A percentile compares a stretch with the other conserved stretches of the same genome.
These are phyloP conservation scores for Heliconius erato DNA, from an alignment of 2,888 invertebrate genomes.

Conservation along the genomic window DNA sequence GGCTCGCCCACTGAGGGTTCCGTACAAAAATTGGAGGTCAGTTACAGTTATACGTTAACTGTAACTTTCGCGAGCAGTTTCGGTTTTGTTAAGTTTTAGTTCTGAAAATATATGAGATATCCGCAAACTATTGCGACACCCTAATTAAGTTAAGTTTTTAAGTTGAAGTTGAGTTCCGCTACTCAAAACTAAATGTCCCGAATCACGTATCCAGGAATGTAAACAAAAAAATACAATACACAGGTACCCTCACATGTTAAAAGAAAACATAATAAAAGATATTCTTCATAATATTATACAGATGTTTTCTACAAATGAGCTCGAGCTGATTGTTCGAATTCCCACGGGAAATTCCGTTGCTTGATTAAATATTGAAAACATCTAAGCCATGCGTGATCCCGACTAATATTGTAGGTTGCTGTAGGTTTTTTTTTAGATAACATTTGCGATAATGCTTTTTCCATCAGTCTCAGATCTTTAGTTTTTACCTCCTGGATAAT, in stretches of 20 bases:
- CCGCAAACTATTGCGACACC: no score
- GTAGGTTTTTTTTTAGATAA: not conserved
- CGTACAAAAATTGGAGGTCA: no score
- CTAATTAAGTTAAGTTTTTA: no score
- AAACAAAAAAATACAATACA: not conserved
- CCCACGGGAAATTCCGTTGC: slow-evolving; percentile 38
- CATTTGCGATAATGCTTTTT: not conserved
- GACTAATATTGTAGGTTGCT: slow-evolving; percentile 19
- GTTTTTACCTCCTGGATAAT: no score
- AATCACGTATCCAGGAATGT: no score
- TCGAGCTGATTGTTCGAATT: slow-evolving; percentile 31
- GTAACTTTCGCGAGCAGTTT: no score
- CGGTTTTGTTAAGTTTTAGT: no score
- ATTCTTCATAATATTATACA: slow-evolving; percentile 17
- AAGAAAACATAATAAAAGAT: not conserved
- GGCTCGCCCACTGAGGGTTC: no score
- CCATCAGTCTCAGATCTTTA: not conserved
- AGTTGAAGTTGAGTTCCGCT: no score
- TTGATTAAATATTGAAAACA: slow-evolving; percentile 40
- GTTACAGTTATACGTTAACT: no score
- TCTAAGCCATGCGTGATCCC: slow-evolving; percentile 40
- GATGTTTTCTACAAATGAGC: slow-evolving; percentile 29
- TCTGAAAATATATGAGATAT: no score
- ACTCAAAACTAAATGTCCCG: no score
- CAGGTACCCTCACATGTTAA: not conserved